A percentile compares a stretch with the other conserved stretches of the same genome.
Evolutionary conservation across 2,797 vertebrate species (phyloP).

Genomic region (Chiroxiphia lanceolata): DNA sequence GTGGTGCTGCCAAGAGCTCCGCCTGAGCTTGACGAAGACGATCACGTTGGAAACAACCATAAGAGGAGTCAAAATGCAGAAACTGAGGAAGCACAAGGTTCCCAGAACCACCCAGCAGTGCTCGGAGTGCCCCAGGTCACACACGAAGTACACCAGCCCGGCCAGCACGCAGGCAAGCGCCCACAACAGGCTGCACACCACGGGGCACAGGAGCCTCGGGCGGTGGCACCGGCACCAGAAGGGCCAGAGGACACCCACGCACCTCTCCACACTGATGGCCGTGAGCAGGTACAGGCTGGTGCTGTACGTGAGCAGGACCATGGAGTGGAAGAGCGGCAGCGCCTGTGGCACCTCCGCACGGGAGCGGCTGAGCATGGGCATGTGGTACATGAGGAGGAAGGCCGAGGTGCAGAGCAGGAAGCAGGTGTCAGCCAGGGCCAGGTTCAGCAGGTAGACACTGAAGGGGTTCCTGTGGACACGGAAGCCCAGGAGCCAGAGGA

Average conservation of each 20-base stretch:
- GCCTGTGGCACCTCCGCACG: neutral
- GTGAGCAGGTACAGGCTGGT: conserved; percentile 47
- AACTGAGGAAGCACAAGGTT: neutral
- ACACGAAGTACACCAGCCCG: neutral
- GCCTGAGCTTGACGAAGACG: conserved; percentile 34
- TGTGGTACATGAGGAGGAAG: neutral
- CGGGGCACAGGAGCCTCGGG: neutral
- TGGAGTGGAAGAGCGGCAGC: neutral
- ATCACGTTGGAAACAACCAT: conserved; percentile 26
- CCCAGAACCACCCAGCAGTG: neutral
- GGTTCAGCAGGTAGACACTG: conserved; percentile 70
- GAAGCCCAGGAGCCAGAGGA: conserved; percentile 68
- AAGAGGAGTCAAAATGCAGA: conserved; percentile 31
- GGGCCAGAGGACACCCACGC: conserved; percentile 40
- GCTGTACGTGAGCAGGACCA: neutral
- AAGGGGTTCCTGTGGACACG: conserved; percentile 63
- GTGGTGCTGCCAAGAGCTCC: neutral
- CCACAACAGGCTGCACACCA: conserved; percentile 34
- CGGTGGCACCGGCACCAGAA: conserved; percentile 35
- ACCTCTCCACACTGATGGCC: conserved; percentile 57
- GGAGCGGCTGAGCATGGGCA: neutral
- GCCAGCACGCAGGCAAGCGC: neutral
- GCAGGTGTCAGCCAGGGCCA: conserved; percentile 51
- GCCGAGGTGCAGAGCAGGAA: conserved; percentile 58
- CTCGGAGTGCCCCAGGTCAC: rapidly evolving